A percentile compares a stretch with the other conserved stretches of the same genome.
phyloP scores from a whole-genome alignment of 2,113 vertebrate species.

The Oceanites oceanicus region DNA sequence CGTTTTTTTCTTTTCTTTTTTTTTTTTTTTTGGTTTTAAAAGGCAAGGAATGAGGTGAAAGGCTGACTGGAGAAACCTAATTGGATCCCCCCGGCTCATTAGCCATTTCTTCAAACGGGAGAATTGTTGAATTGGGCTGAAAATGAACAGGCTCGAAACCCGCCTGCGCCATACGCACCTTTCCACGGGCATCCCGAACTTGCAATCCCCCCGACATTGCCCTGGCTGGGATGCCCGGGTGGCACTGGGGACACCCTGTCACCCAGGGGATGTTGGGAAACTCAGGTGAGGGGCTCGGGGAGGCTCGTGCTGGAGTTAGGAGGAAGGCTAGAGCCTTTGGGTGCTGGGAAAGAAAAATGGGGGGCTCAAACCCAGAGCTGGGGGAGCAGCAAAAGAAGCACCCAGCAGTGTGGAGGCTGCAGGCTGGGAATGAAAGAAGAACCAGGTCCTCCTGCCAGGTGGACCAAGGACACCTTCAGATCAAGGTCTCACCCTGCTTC shows the following conservation, averaged over 20 bases:
- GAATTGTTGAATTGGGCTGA: background rate
- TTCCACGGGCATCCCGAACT: background rate
- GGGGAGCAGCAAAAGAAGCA: background rate
- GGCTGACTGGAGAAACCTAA: background rate
- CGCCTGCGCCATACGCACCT: rapidly evolving
- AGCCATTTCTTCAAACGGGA: background rate
- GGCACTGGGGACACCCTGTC: background rate
- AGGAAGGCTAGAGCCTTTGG: background rate
- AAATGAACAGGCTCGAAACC: background rate
- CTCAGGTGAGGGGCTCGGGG: rapidly evolving
- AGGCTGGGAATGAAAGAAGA: background rate
- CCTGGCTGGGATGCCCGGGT: rapidly evolving
- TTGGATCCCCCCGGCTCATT: slow-evolving; percentile 5
- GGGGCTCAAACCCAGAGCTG: background rate
- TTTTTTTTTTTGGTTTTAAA: background rate
- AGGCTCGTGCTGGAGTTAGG: rapidly evolving
- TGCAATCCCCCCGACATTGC: rapidly evolving
- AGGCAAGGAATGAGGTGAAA: background rate
- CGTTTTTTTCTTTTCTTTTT: background rate
- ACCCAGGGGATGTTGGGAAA: rapidly evolving
- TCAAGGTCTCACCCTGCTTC: background rate
- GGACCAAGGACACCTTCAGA: background rate
- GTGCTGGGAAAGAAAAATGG: rapidly evolving
- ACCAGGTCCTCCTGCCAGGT: background rate
- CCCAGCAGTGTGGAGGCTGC: rapidly evolving